Conservation (phyloP, 2,888 invertebrate species). For the Drosophila paranaensis region DNA sequence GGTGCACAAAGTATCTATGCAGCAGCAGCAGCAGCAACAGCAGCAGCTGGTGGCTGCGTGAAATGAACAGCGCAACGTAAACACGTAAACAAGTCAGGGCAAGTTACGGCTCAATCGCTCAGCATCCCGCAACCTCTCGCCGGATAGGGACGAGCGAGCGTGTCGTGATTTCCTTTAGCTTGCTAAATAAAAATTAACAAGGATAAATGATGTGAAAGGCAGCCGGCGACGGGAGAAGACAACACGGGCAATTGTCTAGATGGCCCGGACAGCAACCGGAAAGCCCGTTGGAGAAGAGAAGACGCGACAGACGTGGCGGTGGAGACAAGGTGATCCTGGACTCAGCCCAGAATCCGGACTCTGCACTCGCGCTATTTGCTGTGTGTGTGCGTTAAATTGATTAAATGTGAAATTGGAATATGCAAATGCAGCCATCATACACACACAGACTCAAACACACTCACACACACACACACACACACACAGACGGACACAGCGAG, state of each 20-base stretch:
- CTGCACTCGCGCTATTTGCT: slow-evolving; percentile 35
- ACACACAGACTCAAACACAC: slow-evolving; percentile 23
- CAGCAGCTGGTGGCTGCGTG: slow-evolving; percentile 29
- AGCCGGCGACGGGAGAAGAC: slow-evolving; percentile 51
- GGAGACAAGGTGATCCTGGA: neutral
- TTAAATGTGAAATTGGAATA: slow-evolving; percentile 77
- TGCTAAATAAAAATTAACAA: slow-evolving; percentile 80
- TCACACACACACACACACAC: neutral
- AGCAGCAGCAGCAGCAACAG: slow-evolving; percentile 27
- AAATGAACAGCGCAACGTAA: slow-evolving; percentile 36
- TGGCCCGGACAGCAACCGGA: slow-evolving; percentile 22
- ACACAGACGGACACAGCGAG: neutral
- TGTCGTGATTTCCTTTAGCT: slow-evolving; percentile 52
- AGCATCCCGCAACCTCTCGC: slow-evolving; percentile 28
- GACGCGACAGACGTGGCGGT: neutral
- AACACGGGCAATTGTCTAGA: slow-evolving; percentile 47
- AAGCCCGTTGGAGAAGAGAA: neutral
- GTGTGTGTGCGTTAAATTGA: slow-evolving; percentile 64
- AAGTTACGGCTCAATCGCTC: slow-evolving; percentile 74
- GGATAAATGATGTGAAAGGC: slow-evolving; percentile 80
- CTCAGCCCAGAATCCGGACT: slow-evolving; percentile 7
- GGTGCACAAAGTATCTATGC: slow-evolving; percentile 40
- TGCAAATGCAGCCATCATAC: slow-evolving; percentile 61
- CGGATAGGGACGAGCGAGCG: slow-evolving; percentile 31
- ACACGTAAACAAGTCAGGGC: slow-evolving; percentile 75